Conservation (phyloP, 1,140 invertebrate species). For the Drosophila neocordata region DNA sequence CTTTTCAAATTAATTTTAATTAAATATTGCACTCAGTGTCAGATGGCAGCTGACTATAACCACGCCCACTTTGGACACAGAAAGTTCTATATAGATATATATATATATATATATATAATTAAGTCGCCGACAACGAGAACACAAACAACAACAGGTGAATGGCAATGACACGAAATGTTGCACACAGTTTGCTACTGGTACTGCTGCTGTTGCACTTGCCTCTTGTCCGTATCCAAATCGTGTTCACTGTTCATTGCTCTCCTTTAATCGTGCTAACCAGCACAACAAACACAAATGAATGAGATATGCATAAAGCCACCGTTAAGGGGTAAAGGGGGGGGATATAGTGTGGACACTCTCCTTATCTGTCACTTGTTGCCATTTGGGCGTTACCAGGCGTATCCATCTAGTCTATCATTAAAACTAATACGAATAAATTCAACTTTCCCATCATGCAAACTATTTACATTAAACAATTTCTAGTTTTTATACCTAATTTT, state of each 20-base stretch:
- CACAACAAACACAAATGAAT: constrained; percentile 55
- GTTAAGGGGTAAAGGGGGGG: neutral
- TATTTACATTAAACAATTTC: too few species aligned
- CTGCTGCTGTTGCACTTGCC: constrained; percentile 29
- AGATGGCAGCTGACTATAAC: constrained; percentile 44
- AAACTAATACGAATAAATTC: neutral
- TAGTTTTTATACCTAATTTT: too few species aligned
- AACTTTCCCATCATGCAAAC: neutral
- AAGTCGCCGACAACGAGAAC: constrained; percentile 45
- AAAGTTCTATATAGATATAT: constrained; percentile 49
- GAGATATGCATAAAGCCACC: neutral
- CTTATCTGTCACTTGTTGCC: neutral
- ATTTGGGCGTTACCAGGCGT: neutral
- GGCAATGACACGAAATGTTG: constrained; percentile 70
- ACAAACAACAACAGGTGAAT: constrained; percentile 65
- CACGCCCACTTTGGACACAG: constrained; percentile 55
- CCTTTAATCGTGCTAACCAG: constrained; percentile 53
- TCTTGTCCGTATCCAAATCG: constrained; percentile 39
- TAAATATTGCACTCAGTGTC: constrained; percentile 61
- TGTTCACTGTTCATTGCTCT: constrained; percentile 40
- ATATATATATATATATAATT: constrained; percentile 59
- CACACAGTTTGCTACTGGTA: constrained; percentile 15
- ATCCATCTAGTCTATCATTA: neutral
- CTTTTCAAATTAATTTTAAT: constrained; percentile 69
- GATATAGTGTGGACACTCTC: neutral